Evolutionary conservation across 2,888 invertebrate species (phyloP), one percentile per base, ranked within the genome.

Genomic region (Cryptocephalus moraei): DNA sequence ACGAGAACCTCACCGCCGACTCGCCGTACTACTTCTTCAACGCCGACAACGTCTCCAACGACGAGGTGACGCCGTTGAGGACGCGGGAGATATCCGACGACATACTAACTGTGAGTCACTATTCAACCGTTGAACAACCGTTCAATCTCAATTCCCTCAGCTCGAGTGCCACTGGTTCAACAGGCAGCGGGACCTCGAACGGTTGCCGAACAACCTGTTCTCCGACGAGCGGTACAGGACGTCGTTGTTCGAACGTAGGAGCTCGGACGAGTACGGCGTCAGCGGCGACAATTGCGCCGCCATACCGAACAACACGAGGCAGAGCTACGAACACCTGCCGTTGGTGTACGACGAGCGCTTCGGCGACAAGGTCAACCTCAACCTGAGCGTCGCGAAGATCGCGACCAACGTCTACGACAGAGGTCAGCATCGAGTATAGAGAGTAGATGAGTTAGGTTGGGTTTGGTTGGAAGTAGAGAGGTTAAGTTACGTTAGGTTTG

Each of bases 331-430:
- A 10, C 55, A 53, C 8, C 56, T 84, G 51, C 76, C 80, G 41
- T 69, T 87, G 57, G 75, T 75, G 41, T 77, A 78, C 59, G 83
- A 85, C 67, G 70, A 77, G 22, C 86, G 88, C 62, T 92, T 89
- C 54, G 80, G 85, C 61, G 79, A 79, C 48, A 75, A 78, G 38
- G 82, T 86, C 33, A 91, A 90, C 67, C 76, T 80, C 39, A 84
- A 80, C 65, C 76, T 83, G 64, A 91, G 91, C 63, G 86, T 91
- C 50, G 87, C 95, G 14, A 93, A 94, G 69, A 86, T 95, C 42
- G 92, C 94, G 31, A 90, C 91, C 40, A 94, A 92, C 71, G 91
- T 95, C 51, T 94, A 86, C 69, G 87, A 91, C 62, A 79, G 87
- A 79, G 85, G 86, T 85, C 22, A n/a, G n/a, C n/a, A n/a, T n/a